phyloP scores from a whole-genome alignment of 2,113 vertebrate genomes.

The Gymnorhina tibicen region DNA sequence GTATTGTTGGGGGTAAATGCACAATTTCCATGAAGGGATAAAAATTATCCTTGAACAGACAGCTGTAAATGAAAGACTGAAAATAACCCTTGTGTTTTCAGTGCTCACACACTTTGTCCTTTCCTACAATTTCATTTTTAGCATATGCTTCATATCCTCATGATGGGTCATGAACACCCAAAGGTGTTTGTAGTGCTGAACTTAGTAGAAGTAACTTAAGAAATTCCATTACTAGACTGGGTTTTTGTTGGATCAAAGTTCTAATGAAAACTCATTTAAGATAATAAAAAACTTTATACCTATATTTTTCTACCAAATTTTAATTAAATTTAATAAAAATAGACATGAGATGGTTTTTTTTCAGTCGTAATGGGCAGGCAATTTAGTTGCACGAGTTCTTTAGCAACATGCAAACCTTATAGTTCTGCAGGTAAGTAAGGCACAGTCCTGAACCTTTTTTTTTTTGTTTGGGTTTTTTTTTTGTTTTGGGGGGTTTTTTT shows the following conservation, averaged over 20 bases:
- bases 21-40: not conserved
- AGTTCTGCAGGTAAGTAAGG: not conserved
- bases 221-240: not conserved
- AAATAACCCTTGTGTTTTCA: not conserved
- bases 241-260: not conserved
- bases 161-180: not conserved
- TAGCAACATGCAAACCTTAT: not conserved
- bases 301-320: not conserved
- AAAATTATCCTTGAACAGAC: not conserved
- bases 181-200: not conserved
- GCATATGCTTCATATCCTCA: not conserved
- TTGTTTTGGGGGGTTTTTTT: not conserved
- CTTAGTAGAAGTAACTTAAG: not conserved
- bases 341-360: rapidly evolving
- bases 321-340: not conserved
- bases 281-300: not conserved
- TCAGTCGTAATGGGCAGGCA: not conserved
- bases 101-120: rapidly evolving
- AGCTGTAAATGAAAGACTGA: not conserved
- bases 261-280: not conserved
- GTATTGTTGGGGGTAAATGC: not conserved
- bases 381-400: not conserved
- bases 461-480: not conserved
- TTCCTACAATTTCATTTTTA: not conserved
- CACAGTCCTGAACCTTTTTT: not conserved